A percentile compares a stretch with the other conserved stretches of the same genome.
Conservation (phyloP, 2,113 vertebrate species). For the Caranx melampygus region DNA sequence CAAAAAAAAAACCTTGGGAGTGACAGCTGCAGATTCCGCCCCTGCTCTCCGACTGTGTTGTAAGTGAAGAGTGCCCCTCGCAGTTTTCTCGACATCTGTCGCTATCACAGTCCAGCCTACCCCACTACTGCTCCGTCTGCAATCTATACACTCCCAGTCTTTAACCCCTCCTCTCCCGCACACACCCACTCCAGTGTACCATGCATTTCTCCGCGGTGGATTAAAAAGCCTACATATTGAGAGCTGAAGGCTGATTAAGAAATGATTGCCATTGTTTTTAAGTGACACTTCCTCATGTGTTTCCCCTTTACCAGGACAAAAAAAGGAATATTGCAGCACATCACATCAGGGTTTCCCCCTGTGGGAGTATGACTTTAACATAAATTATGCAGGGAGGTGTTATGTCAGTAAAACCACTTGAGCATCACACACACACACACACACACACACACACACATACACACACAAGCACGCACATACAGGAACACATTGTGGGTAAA, state of each 20-base stretch:
- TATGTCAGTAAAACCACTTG: slow-evolving; percentile 43
- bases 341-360: background rate
- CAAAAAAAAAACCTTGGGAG: slow-evolving; percentile 55
- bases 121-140: slow-evolving; percentile 65
- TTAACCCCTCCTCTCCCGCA: slow-evolving; percentile 66
- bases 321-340: background rate
- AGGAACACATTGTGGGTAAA: background rate
- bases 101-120: slow-evolving; percentile 76
- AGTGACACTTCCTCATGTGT: background rate
- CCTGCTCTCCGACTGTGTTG: slow-evolving; percentile 75
- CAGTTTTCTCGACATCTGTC: slow-evolving; percentile 83
- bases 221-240: background rate
- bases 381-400: slow-evolving; percentile 51
- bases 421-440: slow-evolving; percentile 8
- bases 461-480: background rate
- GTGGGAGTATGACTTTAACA: slow-evolving; percentile 21
- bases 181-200: slow-evolving; percentile 46
- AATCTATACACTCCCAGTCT: slow-evolving; percentile 72
- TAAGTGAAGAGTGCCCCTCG: slow-evolving; percentile 70
- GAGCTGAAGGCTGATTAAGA: background rate
- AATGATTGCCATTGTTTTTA: slow-evolving; percentile 14
- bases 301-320: background rate
- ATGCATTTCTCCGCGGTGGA: slow-evolving; percentile 19
- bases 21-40: slow-evolving; percentile 82
- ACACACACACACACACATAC: background rate